These are phyloP conservation scores for Lepisosteus osseus DNA, from an alignment of 2,113 vertebrate genomes.

Conservation along the genomic window DNA sequence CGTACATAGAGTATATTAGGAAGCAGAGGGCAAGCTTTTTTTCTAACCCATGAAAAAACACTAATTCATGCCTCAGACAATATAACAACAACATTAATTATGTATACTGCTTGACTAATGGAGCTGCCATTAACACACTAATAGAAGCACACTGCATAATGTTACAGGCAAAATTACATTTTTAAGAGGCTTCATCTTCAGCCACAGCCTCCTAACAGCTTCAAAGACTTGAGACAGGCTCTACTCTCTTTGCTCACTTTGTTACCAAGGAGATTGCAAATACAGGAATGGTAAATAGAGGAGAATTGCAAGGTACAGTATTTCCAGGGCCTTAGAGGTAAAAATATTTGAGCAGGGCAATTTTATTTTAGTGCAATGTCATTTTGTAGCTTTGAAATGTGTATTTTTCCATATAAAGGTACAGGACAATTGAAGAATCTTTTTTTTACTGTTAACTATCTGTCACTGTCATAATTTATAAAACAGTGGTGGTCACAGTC, in stretches of 20 bases:
- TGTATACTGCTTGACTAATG: not conserved
- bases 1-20: not conserved
- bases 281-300: not conserved
- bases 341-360: not conserved
- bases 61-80: not conserved
- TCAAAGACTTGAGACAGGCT: not conserved
- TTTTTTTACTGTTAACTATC: too few relatives aligned
- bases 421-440: too few relatives aligned
- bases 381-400: too few relatives aligned
- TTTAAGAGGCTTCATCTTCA: not conserved
- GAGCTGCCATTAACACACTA: not conserved
- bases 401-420: too few relatives aligned
- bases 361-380: too few relatives aligned
- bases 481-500: too few relatives aligned
- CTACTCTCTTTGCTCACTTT: not conserved
- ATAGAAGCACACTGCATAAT: constrained; percentile 1
- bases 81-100: not conserved
- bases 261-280: constrained; percentile 23
- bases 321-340: not conserved
- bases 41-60: not conserved
- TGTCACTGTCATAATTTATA: too few relatives aligned
- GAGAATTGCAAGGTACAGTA: not conserved
- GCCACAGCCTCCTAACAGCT: not conserved
- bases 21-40: not conserved
- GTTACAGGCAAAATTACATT: not conserved